phyloP scores from a whole-genome alignment of 2,888 invertebrate species.

The Branchellion lobata region DNA sequence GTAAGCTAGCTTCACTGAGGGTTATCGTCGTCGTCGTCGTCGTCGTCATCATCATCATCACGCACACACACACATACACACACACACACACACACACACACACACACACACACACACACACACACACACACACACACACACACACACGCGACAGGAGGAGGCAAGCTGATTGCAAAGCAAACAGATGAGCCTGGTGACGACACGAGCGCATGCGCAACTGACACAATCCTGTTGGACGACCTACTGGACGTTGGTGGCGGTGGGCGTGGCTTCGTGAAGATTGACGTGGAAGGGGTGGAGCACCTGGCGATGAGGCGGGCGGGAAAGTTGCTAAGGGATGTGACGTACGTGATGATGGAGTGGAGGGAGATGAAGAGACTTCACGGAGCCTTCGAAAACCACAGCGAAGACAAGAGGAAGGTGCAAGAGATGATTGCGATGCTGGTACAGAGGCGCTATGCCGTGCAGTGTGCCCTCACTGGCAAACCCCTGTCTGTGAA shows the following conservation, averaged over 20 bases:
- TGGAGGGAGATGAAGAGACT: slow-evolving; percentile 51
- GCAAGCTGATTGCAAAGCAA: slow-evolving; percentile 32
- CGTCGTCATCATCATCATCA: too few species aligned
- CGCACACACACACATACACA: slow-evolving; percentile 25
- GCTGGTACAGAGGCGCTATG: slow-evolving; percentile 46
- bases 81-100: slow-evolving; percentile 22
- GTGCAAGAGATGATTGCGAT: slow-evolving; percentile 46
- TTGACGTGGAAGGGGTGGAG: slow-evolving; percentile 53
- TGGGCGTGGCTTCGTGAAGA: slow-evolving; percentile 50
- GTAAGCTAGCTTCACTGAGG: too few species aligned
- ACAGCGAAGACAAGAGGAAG: slow-evolving; percentile 49
- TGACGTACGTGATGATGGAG: slow-evolving; percentile 52
- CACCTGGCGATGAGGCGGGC: slow-evolving; percentile 48
- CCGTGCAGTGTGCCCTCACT: slow-evolving; percentile 43
- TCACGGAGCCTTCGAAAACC: slow-evolving; percentile 45
- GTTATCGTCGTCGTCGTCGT: too few species aligned
- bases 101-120: slow-evolving; percentile 22
- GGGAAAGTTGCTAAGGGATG: slow-evolving; percentile 45
- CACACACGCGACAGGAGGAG: slow-evolving; percentile 46
- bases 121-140: slow-evolving; percentile 27
- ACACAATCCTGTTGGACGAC: slow-evolving; percentile 49
- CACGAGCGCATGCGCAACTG: slow-evolving; percentile 18
- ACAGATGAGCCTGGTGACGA: slow-evolving; percentile 42
- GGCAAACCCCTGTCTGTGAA: slow-evolving; percentile 31
- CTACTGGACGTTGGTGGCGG: slow-evolving; percentile 50